These are phyloP conservation scores for Heterochromis multidens DNA, from an alignment of 2,113 vertebrate genomes.

Conservation along the genomic window DNA sequence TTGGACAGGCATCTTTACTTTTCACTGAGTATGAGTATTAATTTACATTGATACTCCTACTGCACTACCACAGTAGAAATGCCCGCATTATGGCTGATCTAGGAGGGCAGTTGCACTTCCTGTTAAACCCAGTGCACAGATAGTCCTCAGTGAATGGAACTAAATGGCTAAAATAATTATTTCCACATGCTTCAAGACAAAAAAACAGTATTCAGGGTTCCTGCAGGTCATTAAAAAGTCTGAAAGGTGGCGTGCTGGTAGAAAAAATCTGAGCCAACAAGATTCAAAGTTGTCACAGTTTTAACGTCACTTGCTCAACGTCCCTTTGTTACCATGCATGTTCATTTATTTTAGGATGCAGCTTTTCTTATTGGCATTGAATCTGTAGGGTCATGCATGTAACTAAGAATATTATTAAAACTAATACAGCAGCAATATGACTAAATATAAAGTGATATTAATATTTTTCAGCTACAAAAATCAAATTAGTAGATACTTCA, in stretches of 20 bases:
- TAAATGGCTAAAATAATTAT: background rate
- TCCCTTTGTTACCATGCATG: too few species aligned
- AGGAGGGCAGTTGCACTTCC: background rate
- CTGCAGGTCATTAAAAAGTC: background rate
- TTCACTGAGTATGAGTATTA: background rate
- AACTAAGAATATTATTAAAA: too few species aligned
- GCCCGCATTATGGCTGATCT: background rate
- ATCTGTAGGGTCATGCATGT: too few species aligned
- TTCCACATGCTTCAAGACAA: background rate
- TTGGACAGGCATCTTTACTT: background rate
- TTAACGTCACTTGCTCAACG: too few species aligned
- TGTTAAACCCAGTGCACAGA: background rate
- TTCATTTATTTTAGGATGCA: background rate
- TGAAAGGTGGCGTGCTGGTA: background rate
- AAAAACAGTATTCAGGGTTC: background rate
- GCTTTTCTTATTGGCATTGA: too few species aligned
- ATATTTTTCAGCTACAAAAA: too few species aligned
- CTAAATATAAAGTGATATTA: too few species aligned
- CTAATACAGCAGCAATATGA: too few species aligned
- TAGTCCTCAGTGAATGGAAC: background rate
- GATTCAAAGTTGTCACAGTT: background rate
- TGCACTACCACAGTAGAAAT: background rate
- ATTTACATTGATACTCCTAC: background rate
- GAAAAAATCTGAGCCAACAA: background rate
- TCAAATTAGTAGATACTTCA: too few species aligned